Conservation (phyloP, 2,113 vertebrate genomes). For the Turdus rufiventris region DNA sequence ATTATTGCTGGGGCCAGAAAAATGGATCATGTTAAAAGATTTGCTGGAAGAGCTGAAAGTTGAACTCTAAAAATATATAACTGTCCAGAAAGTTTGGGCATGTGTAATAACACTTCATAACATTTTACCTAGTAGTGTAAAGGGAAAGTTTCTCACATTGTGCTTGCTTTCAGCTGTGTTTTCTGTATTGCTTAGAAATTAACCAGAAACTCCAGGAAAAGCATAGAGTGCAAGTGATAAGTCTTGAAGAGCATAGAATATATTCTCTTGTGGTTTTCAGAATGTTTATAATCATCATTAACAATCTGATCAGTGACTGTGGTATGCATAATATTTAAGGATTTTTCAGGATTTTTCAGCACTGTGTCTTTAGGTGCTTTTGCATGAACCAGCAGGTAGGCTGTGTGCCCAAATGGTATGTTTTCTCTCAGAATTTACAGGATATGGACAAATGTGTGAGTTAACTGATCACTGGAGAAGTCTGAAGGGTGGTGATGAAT, state of each 20-base stretch:
- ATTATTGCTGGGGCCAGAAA: background rate
- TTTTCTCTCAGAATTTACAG: background rate
- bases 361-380: background rate
- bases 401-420: background rate
- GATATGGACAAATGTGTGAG: background rate
- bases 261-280: background rate
- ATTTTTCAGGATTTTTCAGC: background rate
- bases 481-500: background rate
- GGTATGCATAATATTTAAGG: background rate
- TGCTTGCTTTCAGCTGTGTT: background rate
- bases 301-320: background rate
- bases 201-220: background rate
- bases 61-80: background rate
- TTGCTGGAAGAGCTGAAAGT: background rate
- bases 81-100: background rate
- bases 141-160: accelerated
- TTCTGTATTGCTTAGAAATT: background rate
- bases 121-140: background rate
- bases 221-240: background rate
- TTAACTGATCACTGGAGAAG: background rate
- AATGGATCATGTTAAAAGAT: background rate
- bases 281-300: background rate
- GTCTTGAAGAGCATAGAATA: background rate
- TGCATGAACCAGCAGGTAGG: background rate
- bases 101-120: background rate